Evolutionary conservation across 92 coral and sea anemone species (phyloP).

Genomic region (Actinernus sp.): DNA sequence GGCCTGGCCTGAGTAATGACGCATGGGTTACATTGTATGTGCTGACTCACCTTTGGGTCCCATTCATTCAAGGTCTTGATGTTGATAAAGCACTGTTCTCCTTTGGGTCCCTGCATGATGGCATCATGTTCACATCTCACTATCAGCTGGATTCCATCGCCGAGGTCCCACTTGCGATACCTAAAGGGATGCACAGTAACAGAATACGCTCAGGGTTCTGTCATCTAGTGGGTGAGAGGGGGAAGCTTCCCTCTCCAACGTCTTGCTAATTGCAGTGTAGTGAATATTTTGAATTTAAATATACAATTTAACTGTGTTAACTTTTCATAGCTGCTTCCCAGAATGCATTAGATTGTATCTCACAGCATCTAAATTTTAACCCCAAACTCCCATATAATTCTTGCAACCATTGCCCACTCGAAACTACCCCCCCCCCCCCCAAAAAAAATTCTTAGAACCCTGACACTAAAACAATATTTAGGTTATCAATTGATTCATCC

Average conservation of each 20-base stretch:
- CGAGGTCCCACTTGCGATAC: conserved; percentile 99
- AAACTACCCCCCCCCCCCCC: no score
- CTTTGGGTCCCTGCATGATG: conserved; percentile 81
- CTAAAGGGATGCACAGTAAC: conserved; percentile 39
- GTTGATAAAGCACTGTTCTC: conserved; percentile 77
- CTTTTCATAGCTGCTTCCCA: no score
- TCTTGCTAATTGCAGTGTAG: not conserved
- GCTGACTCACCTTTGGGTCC: conserved; percentile 99
- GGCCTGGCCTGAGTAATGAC: no score
- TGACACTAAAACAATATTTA: no score
- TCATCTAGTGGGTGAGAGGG: not conserved
- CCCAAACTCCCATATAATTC: no score
- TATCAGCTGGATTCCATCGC: conserved; percentile 91
- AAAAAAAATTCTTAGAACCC: no score
- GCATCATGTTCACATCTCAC: conserved; percentile 98
- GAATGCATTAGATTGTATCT: no score
- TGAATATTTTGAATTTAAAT: not conserved
- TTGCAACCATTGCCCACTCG: no score
- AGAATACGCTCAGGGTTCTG: not conserved
- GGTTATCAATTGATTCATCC: no score
- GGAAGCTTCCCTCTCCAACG: not conserved
- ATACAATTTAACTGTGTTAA: not conserved
- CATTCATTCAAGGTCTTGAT: conserved; percentile 96
- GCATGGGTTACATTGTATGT: no score
- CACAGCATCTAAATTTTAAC: no score